Percentiles rank a stretch among this genome's conserved stretches.
phyloP scores from a whole-genome alignment of 2,113 vertebrate species.

The Leuciscus idus region DNA sequence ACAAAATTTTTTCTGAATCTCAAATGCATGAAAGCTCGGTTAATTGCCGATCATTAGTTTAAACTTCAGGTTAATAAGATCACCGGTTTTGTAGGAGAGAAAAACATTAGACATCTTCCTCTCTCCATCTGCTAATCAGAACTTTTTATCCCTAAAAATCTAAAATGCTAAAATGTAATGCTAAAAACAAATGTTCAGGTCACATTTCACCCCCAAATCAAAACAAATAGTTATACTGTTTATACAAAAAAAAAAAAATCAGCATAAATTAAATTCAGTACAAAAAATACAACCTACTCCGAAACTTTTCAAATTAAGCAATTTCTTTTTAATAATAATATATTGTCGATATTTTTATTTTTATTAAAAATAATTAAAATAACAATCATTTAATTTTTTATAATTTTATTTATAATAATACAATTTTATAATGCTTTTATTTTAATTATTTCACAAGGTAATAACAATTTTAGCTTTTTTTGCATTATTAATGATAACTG shows the following conservation, averaged over 20 bases:
- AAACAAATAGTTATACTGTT: neutral
- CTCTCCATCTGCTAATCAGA: neutral
- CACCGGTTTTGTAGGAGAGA: neutral
- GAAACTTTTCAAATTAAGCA: neutral
- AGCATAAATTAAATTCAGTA: neutral
- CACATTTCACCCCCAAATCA: neutral
- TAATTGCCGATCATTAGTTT: slow-evolving; percentile 9
- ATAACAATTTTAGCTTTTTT: neutral
- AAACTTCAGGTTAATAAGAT: neutral
- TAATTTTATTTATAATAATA: too few relatives aligned
- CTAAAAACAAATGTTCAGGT: neutral
- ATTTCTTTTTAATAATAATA: neutral
- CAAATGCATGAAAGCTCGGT: neutral
- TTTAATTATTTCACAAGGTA: neutral
- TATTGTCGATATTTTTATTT: too few relatives aligned
- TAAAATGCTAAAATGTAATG: neutral
- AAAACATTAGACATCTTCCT: neutral
- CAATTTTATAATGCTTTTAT: too few relatives aligned
- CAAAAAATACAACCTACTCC: neutral
- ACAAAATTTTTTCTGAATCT: neutral
- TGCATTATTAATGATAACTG: neutral
- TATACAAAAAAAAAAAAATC: neutral
- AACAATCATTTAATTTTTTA: too few relatives aligned
- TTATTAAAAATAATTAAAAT: too few relatives aligned
- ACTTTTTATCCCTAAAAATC: neutral